These are phyloP conservation scores for Vultur gryphus DNA, from an alignment of 2,797 vertebrate genomes.

Conservation along the genomic window DNA sequence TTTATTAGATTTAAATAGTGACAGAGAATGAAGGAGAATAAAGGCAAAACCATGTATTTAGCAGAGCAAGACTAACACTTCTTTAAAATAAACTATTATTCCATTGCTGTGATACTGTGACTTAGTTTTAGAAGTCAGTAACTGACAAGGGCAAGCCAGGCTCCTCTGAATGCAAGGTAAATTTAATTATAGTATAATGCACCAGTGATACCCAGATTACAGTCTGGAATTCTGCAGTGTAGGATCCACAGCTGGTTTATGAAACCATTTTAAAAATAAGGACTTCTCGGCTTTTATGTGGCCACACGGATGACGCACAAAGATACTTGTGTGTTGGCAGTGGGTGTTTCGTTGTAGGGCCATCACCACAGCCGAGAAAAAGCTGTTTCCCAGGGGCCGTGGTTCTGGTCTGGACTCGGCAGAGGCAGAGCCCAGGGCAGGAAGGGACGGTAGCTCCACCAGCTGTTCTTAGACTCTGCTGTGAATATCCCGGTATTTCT, in stretches of 20 bases:
- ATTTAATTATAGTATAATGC: too few species aligned
- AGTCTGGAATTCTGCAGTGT: neutral
- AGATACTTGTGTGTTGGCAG: neutral
- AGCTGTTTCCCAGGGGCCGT: neutral
- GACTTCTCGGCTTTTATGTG: neutral
- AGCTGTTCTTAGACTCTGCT: neutral
- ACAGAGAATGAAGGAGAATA: too few species aligned
- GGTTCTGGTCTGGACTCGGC: neutral
- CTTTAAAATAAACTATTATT: neutral
- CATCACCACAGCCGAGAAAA: fast-evolving
- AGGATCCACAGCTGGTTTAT: neutral
- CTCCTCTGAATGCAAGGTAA: too few species aligned
- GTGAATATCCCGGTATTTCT: neutral
- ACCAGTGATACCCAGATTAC: too few species aligned
- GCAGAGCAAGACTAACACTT: neutral
- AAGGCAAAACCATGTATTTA: fast-evolving
- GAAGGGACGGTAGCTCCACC: neutral
- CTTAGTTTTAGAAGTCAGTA: neutral
- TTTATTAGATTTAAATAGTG: neutral
- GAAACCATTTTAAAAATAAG: neutral
- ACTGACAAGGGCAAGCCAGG: neutral
- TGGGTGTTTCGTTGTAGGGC: neutral
- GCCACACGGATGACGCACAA: fast-evolving
- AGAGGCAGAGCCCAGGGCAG: too few species aligned
- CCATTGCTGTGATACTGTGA: neutral